Percentiles rank a stretch among this genome's conserved stretches.
These are phyloP conservation scores for Amblyjoppa proteus DNA, from an alignment of 2,888 invertebrate genomes.

Conservation along the genomic window DNA sequence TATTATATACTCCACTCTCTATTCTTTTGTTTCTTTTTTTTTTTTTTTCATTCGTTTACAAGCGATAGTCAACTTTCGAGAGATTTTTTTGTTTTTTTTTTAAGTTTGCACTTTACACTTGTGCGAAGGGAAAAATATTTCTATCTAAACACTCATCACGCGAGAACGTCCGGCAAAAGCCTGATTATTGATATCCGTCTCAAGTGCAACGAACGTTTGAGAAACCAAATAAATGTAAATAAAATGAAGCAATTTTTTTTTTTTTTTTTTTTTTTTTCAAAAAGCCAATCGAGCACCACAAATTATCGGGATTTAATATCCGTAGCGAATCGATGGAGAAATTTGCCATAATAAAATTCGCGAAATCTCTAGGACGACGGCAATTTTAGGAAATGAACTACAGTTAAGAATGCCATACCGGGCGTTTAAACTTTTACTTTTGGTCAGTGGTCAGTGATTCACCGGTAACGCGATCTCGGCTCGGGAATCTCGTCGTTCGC, in stretches of 20 bases:
- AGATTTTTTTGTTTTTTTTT: neutral
- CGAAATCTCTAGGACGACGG: constrained; percentile 19
- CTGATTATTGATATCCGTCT: neutral
- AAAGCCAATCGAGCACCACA: neutral
- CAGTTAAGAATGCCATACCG: constrained; percentile 12
- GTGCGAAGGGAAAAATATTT: neutral
- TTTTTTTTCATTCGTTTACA: neutral
- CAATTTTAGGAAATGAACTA: constrained; percentile 37
- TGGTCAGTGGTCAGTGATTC: neutral
- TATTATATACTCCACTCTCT: neutral
- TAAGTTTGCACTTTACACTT: neutral
- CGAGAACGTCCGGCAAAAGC: neutral
- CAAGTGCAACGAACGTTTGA: too few relatives aligned
- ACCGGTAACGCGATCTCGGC: neutral
- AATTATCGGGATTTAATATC: neutral
- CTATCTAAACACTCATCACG: too few relatives aligned
- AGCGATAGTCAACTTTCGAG: neutral
- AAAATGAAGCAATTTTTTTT: too few relatives aligned
- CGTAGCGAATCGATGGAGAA: constrained; percentile 5
- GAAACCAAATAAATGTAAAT: too few relatives aligned
- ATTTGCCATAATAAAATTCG: neutral
- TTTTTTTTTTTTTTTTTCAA: neutral
- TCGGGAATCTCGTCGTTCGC: constrained; percentile 13
- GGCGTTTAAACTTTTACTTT: constrained; percentile 56
- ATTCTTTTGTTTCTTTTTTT: neutral